phyloP scores from a whole-genome alignment of 1,140 invertebrate genomes.

The Radopholus similis region DNA sequence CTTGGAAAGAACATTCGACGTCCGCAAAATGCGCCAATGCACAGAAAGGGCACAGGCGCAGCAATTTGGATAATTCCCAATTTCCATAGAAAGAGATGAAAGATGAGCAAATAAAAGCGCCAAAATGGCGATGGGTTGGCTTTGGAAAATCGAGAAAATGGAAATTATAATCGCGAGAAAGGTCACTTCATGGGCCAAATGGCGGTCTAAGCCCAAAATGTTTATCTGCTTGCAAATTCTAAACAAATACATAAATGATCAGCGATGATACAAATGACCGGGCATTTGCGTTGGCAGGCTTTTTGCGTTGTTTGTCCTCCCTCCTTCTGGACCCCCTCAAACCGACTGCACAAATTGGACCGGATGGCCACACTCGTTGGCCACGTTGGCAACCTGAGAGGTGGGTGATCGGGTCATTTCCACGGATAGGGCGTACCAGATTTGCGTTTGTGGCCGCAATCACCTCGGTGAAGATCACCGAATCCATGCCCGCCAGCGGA shows the following conservation, averaged over 20 bases:
- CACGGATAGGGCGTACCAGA: conserved; percentile 18
- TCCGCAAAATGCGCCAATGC: too few relatives aligned
- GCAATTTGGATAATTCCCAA: too few relatives aligned
- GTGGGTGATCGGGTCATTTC: background rate
- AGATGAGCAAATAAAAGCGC: too few relatives aligned
- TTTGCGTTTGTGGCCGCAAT: conserved; percentile 46
- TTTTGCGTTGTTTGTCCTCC: background rate
- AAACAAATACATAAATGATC: background rate
- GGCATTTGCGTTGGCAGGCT: too few relatives aligned
- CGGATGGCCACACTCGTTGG: conserved; percentile 33
- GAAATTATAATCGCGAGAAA: too few relatives aligned
- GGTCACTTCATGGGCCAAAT: background rate
- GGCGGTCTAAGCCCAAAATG: background rate
- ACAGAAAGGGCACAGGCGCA: too few relatives aligned
- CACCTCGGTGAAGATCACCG: conserved; percentile 32
- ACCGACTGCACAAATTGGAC: conserved; percentile 38
- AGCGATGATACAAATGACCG: background rate
- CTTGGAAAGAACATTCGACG: too few relatives aligned
- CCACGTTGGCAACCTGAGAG: background rate
- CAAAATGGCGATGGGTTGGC: too few relatives aligned
- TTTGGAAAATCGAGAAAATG: too few relatives aligned
- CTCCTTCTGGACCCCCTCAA: conserved; percentile 2
- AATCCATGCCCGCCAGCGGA: conserved; percentile 13
- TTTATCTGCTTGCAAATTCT: background rate
- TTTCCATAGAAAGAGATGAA: too few relatives aligned